Evolutionary conservation across 1,140 invertebrate species (phyloP).

Genomic region (Euura saliciscinereae): DNA sequence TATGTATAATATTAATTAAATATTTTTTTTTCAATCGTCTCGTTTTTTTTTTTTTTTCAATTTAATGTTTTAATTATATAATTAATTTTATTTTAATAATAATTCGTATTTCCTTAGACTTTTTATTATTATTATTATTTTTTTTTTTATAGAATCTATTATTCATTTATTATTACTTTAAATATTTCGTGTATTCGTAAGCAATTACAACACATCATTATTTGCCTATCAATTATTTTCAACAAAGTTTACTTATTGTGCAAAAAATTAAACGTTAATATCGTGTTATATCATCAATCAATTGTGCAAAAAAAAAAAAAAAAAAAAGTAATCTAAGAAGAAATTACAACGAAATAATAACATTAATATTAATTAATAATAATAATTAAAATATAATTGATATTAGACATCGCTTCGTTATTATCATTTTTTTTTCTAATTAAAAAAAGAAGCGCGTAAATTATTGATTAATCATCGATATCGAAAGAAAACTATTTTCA

Average conservation of each 20-base stretch:
- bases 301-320: neutral
- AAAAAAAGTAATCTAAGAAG: neutral
- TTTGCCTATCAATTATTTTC: no score
- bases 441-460: no score
- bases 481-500: no score
- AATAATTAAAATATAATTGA: no score
- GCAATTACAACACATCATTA: neutral
- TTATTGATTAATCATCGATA: no score
- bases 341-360: no score
- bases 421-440: no score
- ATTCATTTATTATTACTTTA: neutral
- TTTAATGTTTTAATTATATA: neutral
- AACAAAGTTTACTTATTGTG: neutral
- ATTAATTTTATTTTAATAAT: neutral
- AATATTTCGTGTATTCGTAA: neutral
- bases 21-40: neutral
- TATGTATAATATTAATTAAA: slow-evolving; percentile 29
- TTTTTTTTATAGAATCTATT: neutral
- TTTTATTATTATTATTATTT: neutral
- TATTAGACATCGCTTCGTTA: no score
- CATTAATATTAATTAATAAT: no score
- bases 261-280: neutral
- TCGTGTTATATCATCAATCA: no score
- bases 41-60: neutral
- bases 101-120: neutral